Base-by-base conservation (phyloP, 1,140 invertebrate genomes). In the Tetramorium parvispinum region DNA sequence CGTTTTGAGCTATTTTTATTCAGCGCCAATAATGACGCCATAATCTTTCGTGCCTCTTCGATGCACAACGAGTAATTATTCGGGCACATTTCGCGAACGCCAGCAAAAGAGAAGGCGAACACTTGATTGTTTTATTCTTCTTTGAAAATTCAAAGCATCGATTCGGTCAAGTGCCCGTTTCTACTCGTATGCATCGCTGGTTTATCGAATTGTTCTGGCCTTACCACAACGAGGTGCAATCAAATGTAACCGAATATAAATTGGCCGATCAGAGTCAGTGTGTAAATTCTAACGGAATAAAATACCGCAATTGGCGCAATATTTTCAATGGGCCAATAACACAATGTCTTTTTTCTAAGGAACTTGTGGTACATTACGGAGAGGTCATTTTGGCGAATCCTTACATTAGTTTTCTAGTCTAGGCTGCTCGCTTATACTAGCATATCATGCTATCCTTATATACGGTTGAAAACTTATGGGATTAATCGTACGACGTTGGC, bases 341-440 rank as follows among this genome's bases (percentile, higher is more conserved):
- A 75, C 51, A 32, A 61, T 85, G 18, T 73, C 66, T 76, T 89
- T 89, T 78, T 86, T 82, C 40, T 10, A 83, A 82, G 76, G 68
- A 78, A 89, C 63, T 43, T 77, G 53, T 55, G 6, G 24, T 66
- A 55, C 71, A 88, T 63, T 68, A 88, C 18, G 32, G 61, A 65
- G 51, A 61, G 65, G 57, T 71, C 79, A 88, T 88, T 51, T 87
- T 88, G 82, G 77, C 70, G 81, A 89, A 81, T 89, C 70, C 66
- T 63, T 57, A 89, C 81, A 61, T 90, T 90, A 86, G 82, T 86
- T 83, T 83, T 71, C 53, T 91, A 91, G 89, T 90, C 86, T 85
- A 91, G 86, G 82, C 81, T 82, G 86, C 76, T 83, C 86, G 89
- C 89, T 91, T 91, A 85, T 87, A 81, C 63, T 89, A 88, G 81